phyloP scores from a whole-genome alignment of 1,140 invertebrate genomes.

The Caenorhabditis tropicalis region DNA sequence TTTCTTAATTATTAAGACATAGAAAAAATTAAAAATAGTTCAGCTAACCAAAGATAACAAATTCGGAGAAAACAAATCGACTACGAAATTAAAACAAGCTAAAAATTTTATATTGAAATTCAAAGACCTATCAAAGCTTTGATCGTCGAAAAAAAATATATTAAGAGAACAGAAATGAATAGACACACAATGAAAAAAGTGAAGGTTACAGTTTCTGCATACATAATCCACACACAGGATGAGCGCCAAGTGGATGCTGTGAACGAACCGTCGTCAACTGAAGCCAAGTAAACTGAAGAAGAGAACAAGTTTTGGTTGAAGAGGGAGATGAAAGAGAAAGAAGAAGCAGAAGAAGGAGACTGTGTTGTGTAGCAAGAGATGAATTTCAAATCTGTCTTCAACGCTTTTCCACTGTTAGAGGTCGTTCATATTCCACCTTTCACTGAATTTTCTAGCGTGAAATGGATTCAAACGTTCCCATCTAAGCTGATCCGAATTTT shows the following conservation, averaged over 20 bases:
- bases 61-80: too few relatives aligned
- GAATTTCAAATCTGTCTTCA: not conserved
- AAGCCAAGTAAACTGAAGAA: constrained; percentile 41
- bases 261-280: constrained; percentile 34
- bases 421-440: constrained; percentile 17
- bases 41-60: too few relatives aligned
- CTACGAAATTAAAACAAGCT: not conserved
- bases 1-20: too few relatives aligned
- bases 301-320: constrained; percentile 27
- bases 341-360: constrained; percentile 3
- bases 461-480: too few relatives aligned
- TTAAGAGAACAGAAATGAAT: too few relatives aligned
- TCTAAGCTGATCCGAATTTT: not conserved
- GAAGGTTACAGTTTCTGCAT: constrained; percentile 27
- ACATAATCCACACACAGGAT: constrained; percentile 12
- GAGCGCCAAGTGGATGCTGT: constrained; percentile 34
- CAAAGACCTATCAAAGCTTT: not conserved
- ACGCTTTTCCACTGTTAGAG: not conserved
- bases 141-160: too few relatives aligned
- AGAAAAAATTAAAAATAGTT: too few relatives aligned
- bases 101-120: not conserved
- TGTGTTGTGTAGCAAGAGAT: not conserved
- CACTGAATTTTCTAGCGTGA: not conserved
- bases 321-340: not conserved
- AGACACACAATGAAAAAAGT: not conserved